These are phyloP conservation scores for Athripsodes cinereus DNA, from an alignment of 2,888 invertebrate genomes.

Conservation along the genomic window DNA sequence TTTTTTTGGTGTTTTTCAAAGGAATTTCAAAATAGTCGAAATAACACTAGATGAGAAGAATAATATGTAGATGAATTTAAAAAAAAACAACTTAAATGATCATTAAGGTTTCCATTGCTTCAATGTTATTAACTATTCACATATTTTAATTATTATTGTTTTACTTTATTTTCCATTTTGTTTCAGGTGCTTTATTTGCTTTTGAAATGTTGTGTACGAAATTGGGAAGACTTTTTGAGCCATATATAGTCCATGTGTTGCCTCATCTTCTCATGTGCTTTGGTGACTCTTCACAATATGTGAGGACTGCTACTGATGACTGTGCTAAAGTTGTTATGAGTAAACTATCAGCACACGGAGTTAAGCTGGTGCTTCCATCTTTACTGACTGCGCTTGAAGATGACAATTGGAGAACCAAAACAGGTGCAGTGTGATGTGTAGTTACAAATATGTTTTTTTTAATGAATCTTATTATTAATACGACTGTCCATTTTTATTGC, in stretches of 20 bases:
- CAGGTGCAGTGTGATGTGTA: constrained; percentile 55
- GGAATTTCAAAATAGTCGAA: too few species aligned
- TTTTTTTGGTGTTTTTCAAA: too few species aligned
- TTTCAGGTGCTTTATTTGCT: constrained; percentile 82
- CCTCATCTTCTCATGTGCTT: constrained; percentile 93
- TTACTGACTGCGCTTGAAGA: constrained; percentile 90
- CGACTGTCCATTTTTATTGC: constrained; percentile 20
- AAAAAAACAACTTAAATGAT: neutral
- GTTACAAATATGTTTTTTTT: neutral
- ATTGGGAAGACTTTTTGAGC: constrained; percentile 95
- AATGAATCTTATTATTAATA: neutral
- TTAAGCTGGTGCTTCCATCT: constrained; percentile 93
- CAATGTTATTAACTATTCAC: neutral
- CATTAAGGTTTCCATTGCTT: neutral
- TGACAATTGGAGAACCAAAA: constrained; percentile 98
- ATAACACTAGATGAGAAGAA: too few species aligned
- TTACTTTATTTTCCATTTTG: neutral
- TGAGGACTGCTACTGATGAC: constrained; percentile 93
- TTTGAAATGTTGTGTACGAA: constrained; percentile 95
- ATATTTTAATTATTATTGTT: neutral
- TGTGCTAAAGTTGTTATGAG: constrained; percentile 94
- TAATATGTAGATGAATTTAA: too few species aligned
- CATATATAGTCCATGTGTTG: constrained; percentile 95
- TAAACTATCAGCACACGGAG: constrained; percentile 93
- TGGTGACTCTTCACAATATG: constrained; percentile 93